Base-by-base conservation (phyloP, 1,140 invertebrate genomes). In the Antheraea pernyi region DNA sequence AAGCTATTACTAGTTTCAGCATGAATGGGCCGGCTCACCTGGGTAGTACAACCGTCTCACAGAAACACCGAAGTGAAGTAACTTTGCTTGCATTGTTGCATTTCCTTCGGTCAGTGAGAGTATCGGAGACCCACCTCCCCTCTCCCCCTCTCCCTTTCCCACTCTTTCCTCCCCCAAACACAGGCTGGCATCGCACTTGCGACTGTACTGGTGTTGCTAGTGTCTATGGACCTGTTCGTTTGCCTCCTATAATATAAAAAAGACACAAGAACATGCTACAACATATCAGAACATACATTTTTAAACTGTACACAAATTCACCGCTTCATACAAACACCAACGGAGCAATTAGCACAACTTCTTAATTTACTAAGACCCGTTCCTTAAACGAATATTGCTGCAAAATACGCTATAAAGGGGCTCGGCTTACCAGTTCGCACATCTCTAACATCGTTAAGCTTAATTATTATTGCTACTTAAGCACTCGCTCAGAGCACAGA, bases 401-500 rank as follows among this genome's bases (percentile, higher is more conserved):
- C 78, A 76, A 82, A 86, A 83, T 91, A 85, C 81, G 81, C 79
- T 80, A 83, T 88, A 86, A 87, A 81, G 74, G 76, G 82, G 79
- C 85, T 73, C 66, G 76, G 72, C 81, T 69, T 82, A 88, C 84
- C 86, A 84, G 81, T 88, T 91, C 78, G 76, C 83, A 87, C 86
- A 83, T 89, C 80, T 83, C 80, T 76, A 72, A 83, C 81, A 69
- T 82, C 82, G 80, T 91, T 87, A 77, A 78, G 76, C 78, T 81
- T 91, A 87, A 91, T 89, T 88, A 84, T 87, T 74, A 84, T 88
- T 80, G 82, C 82, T 81, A 82, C 82, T 85, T 86, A 79, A 78
- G 81, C 70, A 77, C 68, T 73, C 39, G 63, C 71, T 68, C 65
- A 70, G 48, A 67, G 42, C 65, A 59, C 13, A 39, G 19, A 60